A percentile compares a stretch with the other conserved stretches of the same genome.
phyloP scores from a whole-genome alignment of 2,888 invertebrate species.

The Polydesmus complanatus region DNA sequence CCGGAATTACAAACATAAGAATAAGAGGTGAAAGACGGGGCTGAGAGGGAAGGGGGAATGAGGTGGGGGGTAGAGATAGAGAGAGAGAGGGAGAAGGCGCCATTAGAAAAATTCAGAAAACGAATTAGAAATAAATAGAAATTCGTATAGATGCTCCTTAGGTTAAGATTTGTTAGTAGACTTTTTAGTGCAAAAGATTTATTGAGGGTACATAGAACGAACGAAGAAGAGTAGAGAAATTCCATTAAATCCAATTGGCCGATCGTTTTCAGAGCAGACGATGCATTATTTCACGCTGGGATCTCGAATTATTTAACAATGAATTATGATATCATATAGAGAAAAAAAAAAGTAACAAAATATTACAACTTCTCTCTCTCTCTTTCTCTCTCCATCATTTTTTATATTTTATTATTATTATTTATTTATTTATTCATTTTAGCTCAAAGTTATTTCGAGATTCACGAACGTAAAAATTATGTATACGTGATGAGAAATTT shows the following conservation, averaged over 20 bases:
- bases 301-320: not conserved
- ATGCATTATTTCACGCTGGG: not conserved
- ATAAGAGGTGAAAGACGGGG: no score
- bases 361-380: not conserved
- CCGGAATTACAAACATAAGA: not conserved
- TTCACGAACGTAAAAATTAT: not conserved
- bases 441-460: not conserved
- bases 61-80: not conserved
- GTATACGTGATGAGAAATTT: not conserved
- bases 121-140: not conserved
- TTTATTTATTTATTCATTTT: not conserved
- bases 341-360: not conserved
- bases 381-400: no score
- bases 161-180: no score
- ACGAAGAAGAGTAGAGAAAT: not conserved
- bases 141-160: no score
- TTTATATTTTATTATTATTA: not conserved
- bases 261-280: not conserved
- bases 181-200: not conserved
- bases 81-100: not conserved
- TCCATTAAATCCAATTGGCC: not conserved
- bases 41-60: not conserved
- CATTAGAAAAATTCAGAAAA: not conserved
- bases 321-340: not conserved
- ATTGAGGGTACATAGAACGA: not conserved